Conservation (phyloP, 2,113 vertebrate species). For the Myxocyprinus asiaticus region DNA sequence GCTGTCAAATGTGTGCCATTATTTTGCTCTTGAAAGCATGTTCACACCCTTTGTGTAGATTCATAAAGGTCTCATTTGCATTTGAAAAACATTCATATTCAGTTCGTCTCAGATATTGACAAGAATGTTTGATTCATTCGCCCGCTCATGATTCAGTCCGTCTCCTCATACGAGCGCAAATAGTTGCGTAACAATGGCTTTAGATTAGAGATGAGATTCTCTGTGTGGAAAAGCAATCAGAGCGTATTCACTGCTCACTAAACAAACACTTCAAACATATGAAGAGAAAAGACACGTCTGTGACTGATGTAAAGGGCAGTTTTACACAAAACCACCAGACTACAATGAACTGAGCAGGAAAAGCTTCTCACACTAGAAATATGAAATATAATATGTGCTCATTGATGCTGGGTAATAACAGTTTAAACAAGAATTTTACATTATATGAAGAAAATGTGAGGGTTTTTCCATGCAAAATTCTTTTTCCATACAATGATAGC, state of each 20-base stretch:
- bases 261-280: conserved; percentile 14
- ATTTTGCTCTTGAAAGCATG: neutral
- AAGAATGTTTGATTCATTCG: neutral
- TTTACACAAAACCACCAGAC: no score
- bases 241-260: conserved; percentile 20
- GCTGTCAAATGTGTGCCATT: neutral
- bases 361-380: no score
- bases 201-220: conserved; percentile 28
- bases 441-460: no score
- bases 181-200: conserved; percentile 15
- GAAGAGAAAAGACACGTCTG: conserved; percentile 16
- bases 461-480: no score
- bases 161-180: conserved; percentile 18
- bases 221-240: conserved; percentile 25
- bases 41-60: neutral
- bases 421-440: no score
- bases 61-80: conserved; percentile 26
- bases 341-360: no score
- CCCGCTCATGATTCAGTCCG: neutral
- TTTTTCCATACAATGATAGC: no score
- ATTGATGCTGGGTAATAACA: no score
- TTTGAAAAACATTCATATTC: conserved; percentile 25
- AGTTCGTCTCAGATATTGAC: neutral
- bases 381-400: no score
- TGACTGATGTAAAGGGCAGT: neutral